Percentiles rank a stretch among this genome's conserved stretches.
phyloP scores from a whole-genome alignment of 2,888 invertebrate genomes.

The Ashinkailepas kermadecensis region DNA sequence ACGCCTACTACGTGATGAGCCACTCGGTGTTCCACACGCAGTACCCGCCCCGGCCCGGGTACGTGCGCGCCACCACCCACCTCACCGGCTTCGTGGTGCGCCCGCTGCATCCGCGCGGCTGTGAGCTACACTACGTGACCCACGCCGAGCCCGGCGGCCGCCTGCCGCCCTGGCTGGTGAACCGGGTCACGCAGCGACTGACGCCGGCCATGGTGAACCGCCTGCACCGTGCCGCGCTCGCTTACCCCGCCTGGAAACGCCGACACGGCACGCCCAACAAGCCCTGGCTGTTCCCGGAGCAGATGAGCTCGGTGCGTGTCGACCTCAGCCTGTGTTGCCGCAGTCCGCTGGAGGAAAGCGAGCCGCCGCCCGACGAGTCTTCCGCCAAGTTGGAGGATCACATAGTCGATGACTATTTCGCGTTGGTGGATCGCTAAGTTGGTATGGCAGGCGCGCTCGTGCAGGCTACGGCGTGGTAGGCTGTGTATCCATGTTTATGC shows the following conservation, averaged over 20 bases:
- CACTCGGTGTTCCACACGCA: conserved; percentile 84
- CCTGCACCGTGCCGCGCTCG: neutral
- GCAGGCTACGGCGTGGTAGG: no score
- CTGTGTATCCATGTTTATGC: no score
- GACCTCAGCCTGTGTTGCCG: neutral
- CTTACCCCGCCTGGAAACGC: conserved; percentile 6
- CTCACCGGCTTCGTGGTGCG: conserved; percentile 63
- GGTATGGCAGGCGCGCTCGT: no score
- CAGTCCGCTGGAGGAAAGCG: conserved; percentile 2
- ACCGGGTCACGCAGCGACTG: conserved; percentile 74
- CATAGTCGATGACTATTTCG: neutral
- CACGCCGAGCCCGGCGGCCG: conserved; percentile 84
- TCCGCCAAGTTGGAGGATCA: neutral
- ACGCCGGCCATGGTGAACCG: conserved; percentile 51
- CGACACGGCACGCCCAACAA: neutral
- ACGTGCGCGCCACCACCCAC: conserved; percentile 58
- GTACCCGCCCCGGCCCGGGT: conserved; percentile 73
- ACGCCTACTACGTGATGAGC: conserved; percentile 79
- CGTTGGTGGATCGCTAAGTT: neutral
- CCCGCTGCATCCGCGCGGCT: conserved; percentile 51
- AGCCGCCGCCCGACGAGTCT: neutral
- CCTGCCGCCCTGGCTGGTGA: conserved; percentile 81
- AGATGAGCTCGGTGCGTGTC: neutral
- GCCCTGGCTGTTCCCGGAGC: neutral
- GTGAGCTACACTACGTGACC: conserved; percentile 77